phyloP scores from a whole-genome alignment of 2,888 invertebrate genomes.

The Pyrocoelia pectoralis region DNA sequence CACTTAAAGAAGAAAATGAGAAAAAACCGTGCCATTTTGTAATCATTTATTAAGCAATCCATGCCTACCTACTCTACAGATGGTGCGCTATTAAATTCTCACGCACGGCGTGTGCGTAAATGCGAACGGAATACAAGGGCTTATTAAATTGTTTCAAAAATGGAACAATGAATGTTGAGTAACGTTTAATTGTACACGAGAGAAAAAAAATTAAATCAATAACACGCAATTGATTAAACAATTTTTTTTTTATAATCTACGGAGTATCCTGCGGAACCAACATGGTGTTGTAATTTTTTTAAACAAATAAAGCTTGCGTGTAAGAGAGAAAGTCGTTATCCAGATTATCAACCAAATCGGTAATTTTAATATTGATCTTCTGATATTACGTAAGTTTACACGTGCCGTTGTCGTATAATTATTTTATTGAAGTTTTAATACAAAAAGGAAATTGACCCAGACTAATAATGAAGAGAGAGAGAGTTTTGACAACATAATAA shows the following conservation, averaged over 20 bases:
- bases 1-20: background rate
- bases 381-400: background rate
- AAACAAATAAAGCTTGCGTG: constrained; percentile 24
- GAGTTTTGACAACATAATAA: constrained; percentile 32
- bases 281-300: constrained; percentile 19
- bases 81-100: constrained; percentile 30
- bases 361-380: background rate
- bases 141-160: constrained; percentile 31
- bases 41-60: background rate
- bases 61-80: constrained; percentile 21
- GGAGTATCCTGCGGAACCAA: constrained; percentile 33
- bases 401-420: background rate
- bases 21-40: constrained; percentile 11
- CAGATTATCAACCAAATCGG: background rate
- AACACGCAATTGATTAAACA: constrained; percentile 6
- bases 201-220: background rate
- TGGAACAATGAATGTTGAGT: constrained; percentile 30
- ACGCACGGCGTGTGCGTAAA: constrained; percentile 26
- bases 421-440: background rate
- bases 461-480: background rate
- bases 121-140: constrained; percentile 15
- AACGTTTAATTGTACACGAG: constrained; percentile 20
- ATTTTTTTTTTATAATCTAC: constrained; percentile 27
- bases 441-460: constrained; percentile 13
- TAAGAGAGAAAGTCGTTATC: constrained; percentile 21